A percentile compares a stretch with the other conserved stretches of the same genome.
phyloP scores from a whole-genome alignment of 2,888 invertebrate species.

The Scaeva pyrastri region DNA sequence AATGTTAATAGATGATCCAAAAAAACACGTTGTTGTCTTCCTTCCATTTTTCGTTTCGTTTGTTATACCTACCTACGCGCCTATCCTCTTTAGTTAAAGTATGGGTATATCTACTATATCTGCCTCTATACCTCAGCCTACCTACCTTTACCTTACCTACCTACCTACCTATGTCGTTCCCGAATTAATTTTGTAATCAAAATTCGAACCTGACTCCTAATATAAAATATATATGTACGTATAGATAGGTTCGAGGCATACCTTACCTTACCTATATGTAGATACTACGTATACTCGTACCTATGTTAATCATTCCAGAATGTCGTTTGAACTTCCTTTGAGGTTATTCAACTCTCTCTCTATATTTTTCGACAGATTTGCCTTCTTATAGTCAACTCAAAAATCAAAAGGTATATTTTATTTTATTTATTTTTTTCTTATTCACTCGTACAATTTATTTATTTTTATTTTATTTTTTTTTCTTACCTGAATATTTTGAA shows the following conservation, averaged over 20 bases:
- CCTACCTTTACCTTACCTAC: neutral
- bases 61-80: conserved; percentile 10
- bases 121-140: neutral
- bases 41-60: conserved; percentile 10
- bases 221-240: conserved; percentile 22
- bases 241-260: neutral
- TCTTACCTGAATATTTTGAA: neutral
- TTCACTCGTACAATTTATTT: neutral
- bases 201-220: conserved; percentile 61
- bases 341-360: conserved; percentile 66
- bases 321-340: conserved; percentile 47
- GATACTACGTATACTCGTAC: conserved; percentile 20
- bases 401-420: conserved; percentile 12
- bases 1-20: conserved; percentile 51
- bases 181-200: conserved; percentile 65
- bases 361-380: neutral
- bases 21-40: conserved; percentile 22
- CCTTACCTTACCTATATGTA: conserved; percentile 29
- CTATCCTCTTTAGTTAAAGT: neutral
- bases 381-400: neutral
- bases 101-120: too few relatives aligned
- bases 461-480: neutral
- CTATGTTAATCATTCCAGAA: conserved; percentile 64
- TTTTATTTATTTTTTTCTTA: neutral
- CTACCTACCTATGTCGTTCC: conserved; percentile 26